These are phyloP conservation scores for Octonoba sinensis DNA, from an alignment of 2,888 invertebrate genomes.

Conservation along the genomic window DNA sequence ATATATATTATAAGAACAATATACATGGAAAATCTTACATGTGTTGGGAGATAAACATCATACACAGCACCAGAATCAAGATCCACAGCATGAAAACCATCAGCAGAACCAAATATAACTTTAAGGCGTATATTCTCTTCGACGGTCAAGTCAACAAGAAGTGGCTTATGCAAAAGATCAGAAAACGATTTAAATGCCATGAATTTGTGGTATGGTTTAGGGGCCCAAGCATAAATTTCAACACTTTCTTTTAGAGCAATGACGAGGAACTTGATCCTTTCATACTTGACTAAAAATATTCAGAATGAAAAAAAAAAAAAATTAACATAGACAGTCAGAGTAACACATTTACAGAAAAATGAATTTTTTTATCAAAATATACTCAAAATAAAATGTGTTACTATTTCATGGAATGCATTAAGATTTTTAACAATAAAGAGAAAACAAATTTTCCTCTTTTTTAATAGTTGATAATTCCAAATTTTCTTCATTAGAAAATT, in stretches of 20 bases:
- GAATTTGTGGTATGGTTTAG: constrained; percentile 99
- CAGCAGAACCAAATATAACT: constrained; percentile 98
- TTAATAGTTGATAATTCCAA: too few relatives aligned
- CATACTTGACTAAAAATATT: constrained; percentile 87
- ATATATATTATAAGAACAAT: too few relatives aligned
- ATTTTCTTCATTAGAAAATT: too few relatives aligned
- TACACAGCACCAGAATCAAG: constrained; percentile 98
- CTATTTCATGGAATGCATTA: too few relatives aligned
- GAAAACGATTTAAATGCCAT: constrained; percentile 96
- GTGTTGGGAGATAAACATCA: constrained; percentile 99
- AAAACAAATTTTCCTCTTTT: too few relatives aligned
- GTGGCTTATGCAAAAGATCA: constrained; percentile 82
- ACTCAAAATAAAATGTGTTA: too few relatives aligned
- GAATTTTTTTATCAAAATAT: too few relatives aligned
- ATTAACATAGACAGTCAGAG: constrained; percentile 10
- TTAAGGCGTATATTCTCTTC: constrained; percentile 99
- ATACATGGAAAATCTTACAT: constrained; percentile 77
- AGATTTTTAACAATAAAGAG: too few relatives aligned
- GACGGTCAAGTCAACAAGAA: constrained; percentile 97
- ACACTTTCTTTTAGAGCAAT: constrained; percentile 99
- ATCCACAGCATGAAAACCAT: constrained; percentile 99
- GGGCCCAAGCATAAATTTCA: constrained; percentile 99
- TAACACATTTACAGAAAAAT: constrained; percentile 2
- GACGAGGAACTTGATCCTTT: constrained; percentile 99
- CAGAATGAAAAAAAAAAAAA: constrained; percentile 65